phyloP scores from a whole-genome alignment of 2,113 vertebrate genomes.

The Turdus rufiventris region DNA sequence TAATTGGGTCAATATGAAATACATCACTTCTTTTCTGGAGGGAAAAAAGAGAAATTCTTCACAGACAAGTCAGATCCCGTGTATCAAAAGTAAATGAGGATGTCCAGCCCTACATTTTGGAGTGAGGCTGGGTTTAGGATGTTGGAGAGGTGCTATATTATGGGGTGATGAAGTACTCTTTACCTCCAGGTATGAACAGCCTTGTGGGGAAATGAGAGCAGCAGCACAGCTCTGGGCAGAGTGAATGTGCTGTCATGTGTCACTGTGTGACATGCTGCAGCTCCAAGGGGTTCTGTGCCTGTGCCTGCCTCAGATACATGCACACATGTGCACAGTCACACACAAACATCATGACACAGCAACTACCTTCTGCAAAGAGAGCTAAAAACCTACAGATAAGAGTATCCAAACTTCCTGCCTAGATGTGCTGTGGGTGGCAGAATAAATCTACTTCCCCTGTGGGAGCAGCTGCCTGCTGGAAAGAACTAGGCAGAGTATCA shows the following conservation, averaged over 20 bases:
- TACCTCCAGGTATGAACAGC: neutral
- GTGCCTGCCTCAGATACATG: neutral
- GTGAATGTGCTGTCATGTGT: neutral
- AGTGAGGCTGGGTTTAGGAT: neutral
- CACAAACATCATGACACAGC: neutral
- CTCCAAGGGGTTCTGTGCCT: neutral
- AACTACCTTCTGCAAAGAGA: neutral
- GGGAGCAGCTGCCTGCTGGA: conserved; percentile 24
- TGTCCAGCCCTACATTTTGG: neutral
- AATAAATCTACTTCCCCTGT: neutral
- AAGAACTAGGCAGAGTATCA: neutral
- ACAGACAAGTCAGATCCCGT: neutral
- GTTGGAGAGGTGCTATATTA: neutral
- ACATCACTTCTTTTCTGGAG: neutral
- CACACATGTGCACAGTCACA: neutral
- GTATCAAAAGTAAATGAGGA: neutral
- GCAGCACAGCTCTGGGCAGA: neutral
- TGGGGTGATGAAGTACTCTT: neutral
- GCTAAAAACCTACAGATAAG: neutral
- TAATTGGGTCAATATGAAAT: neutral
- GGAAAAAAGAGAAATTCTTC: neutral
- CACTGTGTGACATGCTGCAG: neutral
- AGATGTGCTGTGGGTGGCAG: neutral
- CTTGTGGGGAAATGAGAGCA: neutral
- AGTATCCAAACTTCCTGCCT: neutral